Percentiles rank a stretch among this genome's conserved stretches.
These are phyloP conservation scores for Trichogramma evanescens DNA, from an alignment of 2,888 invertebrate genomes.

Conservation along the genomic window DNA sequence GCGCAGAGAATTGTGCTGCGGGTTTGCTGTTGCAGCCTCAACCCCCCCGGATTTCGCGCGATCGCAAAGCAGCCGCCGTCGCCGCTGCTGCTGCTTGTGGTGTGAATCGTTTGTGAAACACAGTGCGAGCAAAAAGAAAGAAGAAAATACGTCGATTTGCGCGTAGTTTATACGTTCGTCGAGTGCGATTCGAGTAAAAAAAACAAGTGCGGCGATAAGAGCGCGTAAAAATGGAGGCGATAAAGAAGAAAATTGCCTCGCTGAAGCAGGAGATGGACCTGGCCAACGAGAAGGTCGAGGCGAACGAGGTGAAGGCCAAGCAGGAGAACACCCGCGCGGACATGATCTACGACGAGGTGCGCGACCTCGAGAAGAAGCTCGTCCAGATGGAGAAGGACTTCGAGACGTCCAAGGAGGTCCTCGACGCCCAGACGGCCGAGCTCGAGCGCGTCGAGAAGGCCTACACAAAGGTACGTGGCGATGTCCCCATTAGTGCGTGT, in stretches of 20 bases:
- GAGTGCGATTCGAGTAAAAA: background rate
- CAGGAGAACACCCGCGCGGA: slow-evolving; percentile 49
- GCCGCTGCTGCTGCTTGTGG: background rate
- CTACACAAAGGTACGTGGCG: slow-evolving; percentile 60
- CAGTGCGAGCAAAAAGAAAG: background rate
- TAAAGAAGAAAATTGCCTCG: slow-evolving; percentile 70
- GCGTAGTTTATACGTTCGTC: too few species aligned
- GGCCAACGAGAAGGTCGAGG: slow-evolving; percentile 61
- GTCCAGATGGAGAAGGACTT: slow-evolving; percentile 88
- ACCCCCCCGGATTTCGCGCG: too few species aligned
- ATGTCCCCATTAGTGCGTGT: background rate
- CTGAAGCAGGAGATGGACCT: slow-evolving; percentile 67
- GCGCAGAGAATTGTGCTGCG: too few species aligned
- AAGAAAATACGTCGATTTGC: background rate
- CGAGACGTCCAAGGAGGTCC: slow-evolving; percentile 75
- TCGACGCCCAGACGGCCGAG: slow-evolving; percentile 84
- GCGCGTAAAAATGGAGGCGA: slow-evolving; percentile 57
- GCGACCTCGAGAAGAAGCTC: slow-evolving; percentile 92
- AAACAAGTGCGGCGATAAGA: background rate
- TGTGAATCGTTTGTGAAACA: background rate
- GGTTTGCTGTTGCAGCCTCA: too few species aligned
- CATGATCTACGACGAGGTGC: slow-evolving; percentile 81
- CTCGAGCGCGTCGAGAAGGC: slow-evolving; percentile 92
- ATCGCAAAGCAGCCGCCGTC: too few species aligned
- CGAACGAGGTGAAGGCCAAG: slow-evolving; percentile 57